Conservation (phyloP, 2,113 vertebrate species). For the Cyphomyrus discorhynchus region DNA sequence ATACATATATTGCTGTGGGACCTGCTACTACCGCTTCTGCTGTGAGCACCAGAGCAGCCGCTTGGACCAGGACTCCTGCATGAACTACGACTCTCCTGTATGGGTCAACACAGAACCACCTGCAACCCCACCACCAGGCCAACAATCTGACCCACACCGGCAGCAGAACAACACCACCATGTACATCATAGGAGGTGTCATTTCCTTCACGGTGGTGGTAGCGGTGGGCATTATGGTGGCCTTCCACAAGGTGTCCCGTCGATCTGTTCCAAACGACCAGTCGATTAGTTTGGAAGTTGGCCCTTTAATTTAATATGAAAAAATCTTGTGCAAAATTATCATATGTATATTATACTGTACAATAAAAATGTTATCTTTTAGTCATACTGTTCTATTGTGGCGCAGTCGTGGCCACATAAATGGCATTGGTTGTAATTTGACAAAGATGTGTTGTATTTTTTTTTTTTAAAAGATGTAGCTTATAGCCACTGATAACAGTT, state of each 20-base stretch:
- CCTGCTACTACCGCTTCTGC: slow-evolving; percentile 87
- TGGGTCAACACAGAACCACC: slow-evolving; percentile 69
- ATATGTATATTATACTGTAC: too few species aligned
- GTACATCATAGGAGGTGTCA: slow-evolving; percentile 81
- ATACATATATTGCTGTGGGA: slow-evolving; percentile 85
- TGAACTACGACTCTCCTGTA: slow-evolving; percentile 70
- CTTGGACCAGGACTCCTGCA: slow-evolving; percentile 76
- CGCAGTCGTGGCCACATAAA: too few species aligned
- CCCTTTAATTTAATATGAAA: too few species aligned
- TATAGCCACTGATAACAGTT: too few species aligned
- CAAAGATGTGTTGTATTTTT: too few species aligned
- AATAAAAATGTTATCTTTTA: too few species aligned
- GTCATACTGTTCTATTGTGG: too few species aligned
- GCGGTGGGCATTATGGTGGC: slow-evolving; percentile 76
- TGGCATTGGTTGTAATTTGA: too few species aligned
- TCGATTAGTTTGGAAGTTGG: too few species aligned
- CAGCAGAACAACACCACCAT: slow-evolving; percentile 73
- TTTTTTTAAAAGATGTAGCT: too few species aligned
- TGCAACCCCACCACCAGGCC: slow-evolving; percentile 48
- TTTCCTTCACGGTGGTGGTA: slow-evolving; percentile 77
- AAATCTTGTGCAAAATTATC: too few species aligned
- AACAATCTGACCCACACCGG: slow-evolving; percentile 52
- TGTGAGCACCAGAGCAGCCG: slow-evolving; percentile 75
- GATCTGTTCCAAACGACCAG: slow-evolving; percentile 18
- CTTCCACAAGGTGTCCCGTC: slow-evolving; percentile 79